Evolutionary conservation across 2,888 invertebrate genomes (phyloP).

Genomic region (Volucella zonaria): DNA sequence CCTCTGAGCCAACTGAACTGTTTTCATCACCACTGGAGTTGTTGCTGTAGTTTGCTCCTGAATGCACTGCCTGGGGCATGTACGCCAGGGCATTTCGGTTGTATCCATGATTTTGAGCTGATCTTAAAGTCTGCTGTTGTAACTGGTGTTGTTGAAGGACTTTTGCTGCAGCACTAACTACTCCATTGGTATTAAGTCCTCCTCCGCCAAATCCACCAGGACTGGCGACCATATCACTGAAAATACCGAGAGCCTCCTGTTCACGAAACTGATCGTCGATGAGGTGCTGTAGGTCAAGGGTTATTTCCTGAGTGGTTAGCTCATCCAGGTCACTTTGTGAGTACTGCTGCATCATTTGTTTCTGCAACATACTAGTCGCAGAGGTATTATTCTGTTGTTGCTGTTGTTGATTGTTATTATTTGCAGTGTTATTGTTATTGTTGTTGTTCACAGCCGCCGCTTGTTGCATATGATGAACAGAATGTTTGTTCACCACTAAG

Average conservation of each 20-base stretch:
- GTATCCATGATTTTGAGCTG: conserved; percentile 82
- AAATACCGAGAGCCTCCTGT: conserved; percentile 88
- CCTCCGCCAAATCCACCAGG: conserved; percentile 81
- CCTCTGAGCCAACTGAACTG: conserved; percentile 86
- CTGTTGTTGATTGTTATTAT: conserved; percentile 75
- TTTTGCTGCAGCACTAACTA: conserved; percentile 82
- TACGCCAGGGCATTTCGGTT: conserved; percentile 91
- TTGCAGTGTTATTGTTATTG: conserved; percentile 74
- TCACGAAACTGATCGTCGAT: conserved; percentile 97
- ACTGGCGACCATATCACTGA: conserved; percentile 91
- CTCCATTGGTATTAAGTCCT: conserved; percentile 81
- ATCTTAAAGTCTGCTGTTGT: conserved; percentile 81
- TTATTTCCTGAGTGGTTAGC: conserved; percentile 95
- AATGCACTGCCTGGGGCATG: conserved; percentile 96
- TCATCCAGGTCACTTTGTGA: conserved; percentile 93
- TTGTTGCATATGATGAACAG: conserved; percentile 82
- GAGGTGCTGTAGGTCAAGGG: conserved; percentile 94
- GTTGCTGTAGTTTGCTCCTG: conserved; percentile 82
- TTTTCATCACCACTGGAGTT: conserved; percentile 84
- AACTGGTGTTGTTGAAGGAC: conserved; percentile 80
- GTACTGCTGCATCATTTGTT: conserved; percentile 87
- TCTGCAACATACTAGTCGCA: conserved; percentile 84
- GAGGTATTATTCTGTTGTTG: conserved; percentile 75
- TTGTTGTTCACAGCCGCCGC: conserved; percentile 78
- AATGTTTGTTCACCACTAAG: conserved; percentile 81